These are phyloP conservation scores for Sebastes trivittatus DNA, from an alignment of 2,797 vertebrate species.

Conservation along the genomic window DNA sequence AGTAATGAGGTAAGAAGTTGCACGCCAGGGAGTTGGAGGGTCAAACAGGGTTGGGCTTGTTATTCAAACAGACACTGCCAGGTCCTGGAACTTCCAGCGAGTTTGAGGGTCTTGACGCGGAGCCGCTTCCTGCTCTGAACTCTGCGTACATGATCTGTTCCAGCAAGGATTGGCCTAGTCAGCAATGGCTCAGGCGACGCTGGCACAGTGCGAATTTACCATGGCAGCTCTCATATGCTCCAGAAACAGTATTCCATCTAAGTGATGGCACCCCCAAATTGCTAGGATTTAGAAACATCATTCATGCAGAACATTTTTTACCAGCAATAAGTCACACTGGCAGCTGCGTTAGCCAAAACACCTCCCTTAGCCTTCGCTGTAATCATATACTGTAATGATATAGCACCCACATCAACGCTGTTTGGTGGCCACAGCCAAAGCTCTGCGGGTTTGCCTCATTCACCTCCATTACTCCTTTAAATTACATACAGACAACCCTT, in stretches of 20 bases:
- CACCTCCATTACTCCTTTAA: conserved; percentile 52
- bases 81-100: conserved; percentile 14
- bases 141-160: conserved; percentile 30
- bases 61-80: conserved; percentile 60
- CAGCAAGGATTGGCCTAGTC: conserved; percentile 28
- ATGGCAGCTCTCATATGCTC: conserved; percentile 24
- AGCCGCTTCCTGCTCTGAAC: conserved; percentile 57
- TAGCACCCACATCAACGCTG: conserved; percentile 49
- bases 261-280: conserved; percentile 37
- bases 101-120: conserved; percentile 57
- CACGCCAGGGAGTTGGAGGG: conserved; percentile 47
- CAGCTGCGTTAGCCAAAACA: conserved; percentile 51
- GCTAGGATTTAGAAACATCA: conserved; percentile 48
- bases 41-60: conserved; percentile 64
- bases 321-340: conserved; percentile 58
- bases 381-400: conserved; percentile 64
- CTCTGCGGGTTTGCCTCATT: conserved; percentile 48
- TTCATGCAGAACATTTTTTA: conserved; percentile 40
- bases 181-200: conserved; percentile 1
- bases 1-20: conserved; percentile 69
- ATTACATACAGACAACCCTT: conserved; percentile 42
- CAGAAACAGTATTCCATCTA: conserved; percentile 24
- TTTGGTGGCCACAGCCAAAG: conserved; percentile 38
- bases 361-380: conserved; percentile 41
- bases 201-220: conserved; percentile 28